Evolutionary conservation across 2,113 vertebrate genomes (phyloP).

Genomic region (Chauna torquata): DNA sequence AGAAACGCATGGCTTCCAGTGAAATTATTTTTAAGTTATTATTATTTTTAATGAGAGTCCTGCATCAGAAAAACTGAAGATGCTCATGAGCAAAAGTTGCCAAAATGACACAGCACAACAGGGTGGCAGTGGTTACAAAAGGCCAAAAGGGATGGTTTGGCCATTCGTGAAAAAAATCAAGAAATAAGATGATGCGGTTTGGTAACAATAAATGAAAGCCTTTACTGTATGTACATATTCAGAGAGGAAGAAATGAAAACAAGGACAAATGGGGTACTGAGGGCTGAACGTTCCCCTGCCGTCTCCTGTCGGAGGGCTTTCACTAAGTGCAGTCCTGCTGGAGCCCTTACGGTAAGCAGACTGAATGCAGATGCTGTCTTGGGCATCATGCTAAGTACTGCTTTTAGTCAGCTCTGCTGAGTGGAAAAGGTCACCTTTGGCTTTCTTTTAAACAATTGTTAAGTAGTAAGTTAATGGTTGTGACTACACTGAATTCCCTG

Average conservation of each 20-base stretch:
- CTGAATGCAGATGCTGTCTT: background rate
- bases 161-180: background rate
- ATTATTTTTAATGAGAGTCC: background rate
- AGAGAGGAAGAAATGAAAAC: background rate
- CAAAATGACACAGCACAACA: background rate
- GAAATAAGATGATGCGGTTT: background rate
- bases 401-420: background rate
- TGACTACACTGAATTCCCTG: background rate
- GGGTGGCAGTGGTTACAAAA: background rate
- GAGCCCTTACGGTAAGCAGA: background rate
- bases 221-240: background rate
- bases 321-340: background rate
- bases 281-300: background rate
- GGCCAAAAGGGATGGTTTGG: background rate
- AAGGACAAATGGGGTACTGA: background rate
- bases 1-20: rapidly evolving
- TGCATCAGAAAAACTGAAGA: background rate
- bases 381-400: background rate
- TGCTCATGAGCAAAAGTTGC: background rate
- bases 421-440: conserved; percentile 1
- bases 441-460: background rate
- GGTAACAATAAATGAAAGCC: background rate
- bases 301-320: background rate
- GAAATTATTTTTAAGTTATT: background rate
- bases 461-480: background rate